Conservation (phyloP, 2,888 invertebrate genomes). For the Aspidapion aeneum region DNA sequence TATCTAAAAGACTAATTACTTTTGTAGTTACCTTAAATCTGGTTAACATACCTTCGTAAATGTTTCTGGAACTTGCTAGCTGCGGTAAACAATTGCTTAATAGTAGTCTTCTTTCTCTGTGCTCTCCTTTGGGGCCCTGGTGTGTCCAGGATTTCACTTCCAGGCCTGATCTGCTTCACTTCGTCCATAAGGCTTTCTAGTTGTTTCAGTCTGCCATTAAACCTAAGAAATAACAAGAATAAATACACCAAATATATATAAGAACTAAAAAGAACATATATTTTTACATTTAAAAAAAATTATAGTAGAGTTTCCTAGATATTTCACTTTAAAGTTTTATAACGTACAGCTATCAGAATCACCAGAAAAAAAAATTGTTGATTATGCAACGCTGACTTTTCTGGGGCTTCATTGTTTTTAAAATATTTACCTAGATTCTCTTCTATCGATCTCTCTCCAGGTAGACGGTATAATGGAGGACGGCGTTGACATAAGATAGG, state of each 20-base stretch:
- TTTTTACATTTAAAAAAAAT: too few species aligned
- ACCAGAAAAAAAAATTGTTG: too few species aligned
- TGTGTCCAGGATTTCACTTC: conserved; percentile 64
- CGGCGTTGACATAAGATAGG: conserved; percentile 72
- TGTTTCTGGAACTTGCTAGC: conserved; percentile 97
- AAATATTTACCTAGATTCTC: conserved; percentile 52
- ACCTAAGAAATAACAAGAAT: conserved; percentile 41
- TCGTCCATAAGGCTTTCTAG: conserved; percentile 72
- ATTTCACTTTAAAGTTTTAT: too few species aligned
- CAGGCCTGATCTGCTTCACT: conserved; percentile 57
- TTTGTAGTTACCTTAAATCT: background rate
- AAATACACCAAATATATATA: too few species aligned
- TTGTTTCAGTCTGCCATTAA: conserved; percentile 67
- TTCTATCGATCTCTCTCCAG: conserved; percentile 84
- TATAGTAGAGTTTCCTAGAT: too few species aligned
- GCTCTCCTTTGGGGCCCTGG: conserved; percentile 60
- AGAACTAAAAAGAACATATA: too few species aligned
- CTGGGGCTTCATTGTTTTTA: too few species aligned
- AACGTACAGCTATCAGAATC: too few species aligned
- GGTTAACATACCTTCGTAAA: conserved; percentile 62
- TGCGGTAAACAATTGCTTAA: conserved; percentile 92
- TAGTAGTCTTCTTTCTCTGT: conserved; percentile 82
- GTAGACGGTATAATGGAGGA: conserved; percentile 87
- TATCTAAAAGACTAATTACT: background rate
- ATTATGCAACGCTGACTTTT: too few species aligned